Evolutionary conservation across 2,113 vertebrate species (phyloP).

Genomic region (Vidua chalybeata): DNA sequence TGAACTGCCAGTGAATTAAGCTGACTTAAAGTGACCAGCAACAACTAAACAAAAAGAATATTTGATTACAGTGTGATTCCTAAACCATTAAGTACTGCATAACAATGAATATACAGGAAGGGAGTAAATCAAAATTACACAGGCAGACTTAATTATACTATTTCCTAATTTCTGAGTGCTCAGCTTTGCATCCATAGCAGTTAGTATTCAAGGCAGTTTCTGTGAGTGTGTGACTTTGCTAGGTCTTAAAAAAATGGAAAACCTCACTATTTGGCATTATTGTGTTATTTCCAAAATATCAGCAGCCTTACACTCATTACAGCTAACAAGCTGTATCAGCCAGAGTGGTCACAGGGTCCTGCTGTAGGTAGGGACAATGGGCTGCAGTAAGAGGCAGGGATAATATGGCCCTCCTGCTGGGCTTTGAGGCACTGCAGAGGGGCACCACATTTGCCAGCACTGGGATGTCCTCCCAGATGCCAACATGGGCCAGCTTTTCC

Average conservation of each 20-base stretch:
- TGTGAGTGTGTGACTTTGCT: background rate
- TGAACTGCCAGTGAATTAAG: background rate
- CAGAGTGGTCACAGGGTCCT: background rate
- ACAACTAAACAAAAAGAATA: background rate
- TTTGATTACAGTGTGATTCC: background rate
- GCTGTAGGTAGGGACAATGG: background rate
- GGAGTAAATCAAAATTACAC: conserved; percentile 7
- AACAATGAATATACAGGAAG: conserved; percentile 13
- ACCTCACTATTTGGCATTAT: background rate
- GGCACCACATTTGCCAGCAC: background rate
- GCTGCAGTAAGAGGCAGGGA: background rate
- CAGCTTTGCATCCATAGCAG: background rate
- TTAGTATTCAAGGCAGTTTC: background rate
- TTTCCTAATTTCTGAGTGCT: background rate
- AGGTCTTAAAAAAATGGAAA: background rate
- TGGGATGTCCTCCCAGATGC: background rate
- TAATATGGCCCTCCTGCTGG: background rate
- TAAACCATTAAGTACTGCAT: background rate
- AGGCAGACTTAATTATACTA: background rate
- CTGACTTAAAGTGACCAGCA: background rate
- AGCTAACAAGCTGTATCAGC: background rate
- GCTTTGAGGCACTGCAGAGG: background rate
- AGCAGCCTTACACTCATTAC: background rate
- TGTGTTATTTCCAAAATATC: background rate
- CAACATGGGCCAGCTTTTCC: rapidly evolving